These are phyloP conservation scores for Phaedon cochleariae DNA, from an alignment of 2,888 invertebrate genomes.

Conservation along the genomic window DNA sequence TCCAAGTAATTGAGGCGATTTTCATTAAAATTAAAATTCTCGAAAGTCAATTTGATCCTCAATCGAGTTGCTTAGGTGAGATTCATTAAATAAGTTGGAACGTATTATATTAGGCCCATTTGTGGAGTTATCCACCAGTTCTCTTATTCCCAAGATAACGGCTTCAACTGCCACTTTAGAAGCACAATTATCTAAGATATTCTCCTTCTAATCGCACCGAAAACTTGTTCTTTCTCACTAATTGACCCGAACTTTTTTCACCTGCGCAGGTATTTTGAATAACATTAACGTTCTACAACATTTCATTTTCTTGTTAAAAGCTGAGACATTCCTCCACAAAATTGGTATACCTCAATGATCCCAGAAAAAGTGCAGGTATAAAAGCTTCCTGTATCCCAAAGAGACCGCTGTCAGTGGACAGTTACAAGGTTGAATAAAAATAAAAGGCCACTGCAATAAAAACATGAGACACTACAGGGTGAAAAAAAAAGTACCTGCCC, in stretches of 20 bases:
- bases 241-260: conserved; percentile 31
- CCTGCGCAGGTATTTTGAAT: conserved; percentile 31
- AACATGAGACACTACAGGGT: not conserved
- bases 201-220: conserved; percentile 25
- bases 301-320: conserved; percentile 21
- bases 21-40: conserved; percentile 18
- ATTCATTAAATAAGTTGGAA: no score
- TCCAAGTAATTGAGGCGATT: conserved; percentile 14
- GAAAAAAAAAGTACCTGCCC: not conserved
- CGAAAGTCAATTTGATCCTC: not conserved
- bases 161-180: conserved; percentile 17
- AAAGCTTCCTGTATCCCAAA: conserved; percentile 32
- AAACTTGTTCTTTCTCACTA: conserved; percentile 31
- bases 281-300: conserved; percentile 25
- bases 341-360: conserved; percentile 10
- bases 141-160: not conserved
- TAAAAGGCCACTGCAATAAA: conserved; percentile 1
- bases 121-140: not conserved
- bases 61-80: no score
- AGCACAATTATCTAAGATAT: conserved; percentile 26
- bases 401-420: conserved; percentile 24
- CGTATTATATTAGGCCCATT: no score
- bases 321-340: conserved; percentile 14
- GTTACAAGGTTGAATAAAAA: conserved; percentile 9
- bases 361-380: conserved; percentile 31